Evolutionary conservation across 2,888 invertebrate genomes (phyloP), one percentile per base, ranked within the genome.

Genomic region (Lydus trimaculatus): DNA sequence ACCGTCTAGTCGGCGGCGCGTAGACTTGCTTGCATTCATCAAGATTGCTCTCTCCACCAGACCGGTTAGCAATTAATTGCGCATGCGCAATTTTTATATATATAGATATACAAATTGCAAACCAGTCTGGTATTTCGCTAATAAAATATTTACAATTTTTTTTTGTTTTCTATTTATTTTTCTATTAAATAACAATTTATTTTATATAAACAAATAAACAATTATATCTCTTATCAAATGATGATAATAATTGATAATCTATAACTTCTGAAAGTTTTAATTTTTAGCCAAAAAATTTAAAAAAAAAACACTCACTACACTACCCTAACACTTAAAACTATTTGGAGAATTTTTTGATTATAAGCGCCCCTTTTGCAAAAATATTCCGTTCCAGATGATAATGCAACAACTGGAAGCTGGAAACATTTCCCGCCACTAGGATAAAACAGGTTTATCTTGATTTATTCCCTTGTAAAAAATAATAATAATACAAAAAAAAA

Each of bases 361-460:
- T n/a, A n/a, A n/a, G n/a, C n/a, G n/a, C n/a, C n/a, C n/a, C n/a
- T 28, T 48, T 7, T 48, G 48, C 48, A 23, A 48, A 78, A 81
- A 80, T 77, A 76, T 76, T 74, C 70, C 58, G 61, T 66, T 67
- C 58, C 31, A 20, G 61, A 66, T 64, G 61, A 58, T 72, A 71
- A 43, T 52, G n/a, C n/a, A n/a, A n/a, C n/a, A 52, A 23, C 52
- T 52, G 23, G 20, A 52, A 52, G 73, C n/a, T n/a, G 70, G 43
- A 69, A 66, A 64, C 68, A 58, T 76, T 76, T 75, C 75, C 76
- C 77, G 75, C 76, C 77, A 71, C 62, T 65, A 61, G 65, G 56
- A 68, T 76, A 70, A 83, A 84, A 84, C 84, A 82, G 83, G 84
- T 84, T 84, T 81, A 82, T 80, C 84, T 78, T 82, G 83, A 82